Conservation (phyloP, 2,113 vertebrate genomes). For the Scomber scombrus region DNA sequence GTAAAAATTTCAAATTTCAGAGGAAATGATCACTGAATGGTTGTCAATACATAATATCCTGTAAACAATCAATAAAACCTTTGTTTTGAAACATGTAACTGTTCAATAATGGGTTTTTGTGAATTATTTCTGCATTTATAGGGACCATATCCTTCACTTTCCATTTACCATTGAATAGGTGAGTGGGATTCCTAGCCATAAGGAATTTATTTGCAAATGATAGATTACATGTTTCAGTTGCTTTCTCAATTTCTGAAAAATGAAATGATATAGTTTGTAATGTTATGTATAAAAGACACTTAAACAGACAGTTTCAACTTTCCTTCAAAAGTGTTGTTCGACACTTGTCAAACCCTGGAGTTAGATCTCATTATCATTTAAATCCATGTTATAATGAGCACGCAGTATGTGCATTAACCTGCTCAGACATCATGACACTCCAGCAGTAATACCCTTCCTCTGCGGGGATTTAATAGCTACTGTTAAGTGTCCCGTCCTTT, state of each 20-base stretch:
- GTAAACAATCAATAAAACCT: background rate
- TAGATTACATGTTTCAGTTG: no score
- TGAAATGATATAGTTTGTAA: no score
- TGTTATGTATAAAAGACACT: background rate
- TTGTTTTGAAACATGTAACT: background rate
- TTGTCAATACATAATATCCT: background rate
- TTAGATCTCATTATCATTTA: constrained; percentile 53
- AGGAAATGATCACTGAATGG: background rate
- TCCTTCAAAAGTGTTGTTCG: background rate
- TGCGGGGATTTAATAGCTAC: constrained; percentile 54
- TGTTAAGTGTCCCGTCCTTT: constrained; percentile 56
- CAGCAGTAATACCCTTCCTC: constrained; percentile 49
- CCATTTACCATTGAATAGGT: no score
- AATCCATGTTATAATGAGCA: constrained; percentile 53
- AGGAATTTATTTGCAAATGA: no score
- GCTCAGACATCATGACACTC: constrained; percentile 37
- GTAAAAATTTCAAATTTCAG: no score
- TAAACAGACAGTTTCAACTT: background rate
- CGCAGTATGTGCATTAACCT: constrained; percentile 45
- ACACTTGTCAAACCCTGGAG: constrained; percentile 9
- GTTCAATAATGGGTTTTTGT: background rate
- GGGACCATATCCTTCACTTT: no score
- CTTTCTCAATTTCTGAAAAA: no score
- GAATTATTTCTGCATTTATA: background rate
- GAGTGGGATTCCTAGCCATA: no score